Evolutionary conservation across 2,888 invertebrate genomes (phyloP).

Genomic region (Sesia bembeciformis): DNA sequence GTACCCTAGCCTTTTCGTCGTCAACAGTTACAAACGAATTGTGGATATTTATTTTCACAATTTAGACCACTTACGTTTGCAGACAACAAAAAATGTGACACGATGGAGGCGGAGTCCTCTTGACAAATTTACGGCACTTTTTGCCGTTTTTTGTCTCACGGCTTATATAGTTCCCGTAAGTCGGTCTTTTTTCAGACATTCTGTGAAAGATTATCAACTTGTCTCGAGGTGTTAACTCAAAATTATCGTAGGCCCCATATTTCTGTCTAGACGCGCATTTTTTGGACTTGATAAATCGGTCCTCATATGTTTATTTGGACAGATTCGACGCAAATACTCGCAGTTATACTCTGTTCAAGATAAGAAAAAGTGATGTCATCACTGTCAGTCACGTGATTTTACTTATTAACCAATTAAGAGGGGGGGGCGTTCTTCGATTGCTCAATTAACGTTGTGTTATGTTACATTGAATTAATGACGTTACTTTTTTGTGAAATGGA

Average conservation of each 20-base stretch:
- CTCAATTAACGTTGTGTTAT: too few relatives aligned
- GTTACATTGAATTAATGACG: too few relatives aligned
- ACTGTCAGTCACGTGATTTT: too few relatives aligned
- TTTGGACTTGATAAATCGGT: not conserved
- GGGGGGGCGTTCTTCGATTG: too few relatives aligned
- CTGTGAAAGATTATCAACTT: conserved; percentile 31
- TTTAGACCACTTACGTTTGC: too few relatives aligned
- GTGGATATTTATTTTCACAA: too few relatives aligned
- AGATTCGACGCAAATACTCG: not conserved
- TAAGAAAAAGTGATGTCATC: too few relatives aligned
- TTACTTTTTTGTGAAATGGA: too few relatives aligned
- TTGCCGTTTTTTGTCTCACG: not conserved
- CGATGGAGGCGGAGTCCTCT: not conserved
- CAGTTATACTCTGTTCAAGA: too few relatives aligned
- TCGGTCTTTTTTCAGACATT: conserved; percentile 16
- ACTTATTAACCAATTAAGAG: too few relatives aligned
- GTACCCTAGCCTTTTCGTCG: too few relatives aligned
- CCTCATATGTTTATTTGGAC: not conserved
- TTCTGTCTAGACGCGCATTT: conserved; percentile 1
- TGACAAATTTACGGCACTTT: not conserved
- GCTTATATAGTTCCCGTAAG: not conserved
- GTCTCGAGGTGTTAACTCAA: conserved; percentile 37
- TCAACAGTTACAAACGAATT: too few relatives aligned
- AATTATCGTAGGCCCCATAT: conserved; percentile 22
- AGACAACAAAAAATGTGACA: not conserved